These are phyloP conservation scores for Scomber japonicus DNA, from an alignment of 2,113 vertebrate genomes.

Conservation along the genomic window DNA sequence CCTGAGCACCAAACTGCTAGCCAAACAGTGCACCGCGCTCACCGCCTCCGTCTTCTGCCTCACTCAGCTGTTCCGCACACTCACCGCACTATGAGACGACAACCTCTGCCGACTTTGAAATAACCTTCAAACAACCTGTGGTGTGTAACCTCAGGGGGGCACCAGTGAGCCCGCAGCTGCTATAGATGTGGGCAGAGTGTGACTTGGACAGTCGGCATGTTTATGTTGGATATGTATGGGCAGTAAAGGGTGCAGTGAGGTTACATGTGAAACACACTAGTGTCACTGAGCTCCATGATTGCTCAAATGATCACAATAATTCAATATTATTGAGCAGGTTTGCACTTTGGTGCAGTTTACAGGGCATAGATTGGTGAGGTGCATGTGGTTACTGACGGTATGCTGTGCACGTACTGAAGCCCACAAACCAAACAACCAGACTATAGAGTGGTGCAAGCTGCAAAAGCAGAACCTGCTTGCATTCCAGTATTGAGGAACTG, in stretches of 20 bases:
- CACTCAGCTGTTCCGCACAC: slow-evolving; percentile 91
- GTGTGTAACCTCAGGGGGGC: slow-evolving; percentile 17
- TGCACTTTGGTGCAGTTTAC: slow-evolving; percentile 1
- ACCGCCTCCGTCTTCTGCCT: slow-evolving; percentile 93
- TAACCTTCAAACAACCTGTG: slow-evolving; percentile 13
- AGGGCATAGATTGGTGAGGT: slow-evolving; percentile 29
- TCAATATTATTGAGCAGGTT: slow-evolving; percentile 6
- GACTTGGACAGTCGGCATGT: slow-evolving; percentile 1
- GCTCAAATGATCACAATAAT: slow-evolving; percentile 29
- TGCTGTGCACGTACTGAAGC: slow-evolving; percentile 60
- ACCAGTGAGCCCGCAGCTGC: slow-evolving; percentile 14
- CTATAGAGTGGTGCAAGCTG: slow-evolving; percentile 50
- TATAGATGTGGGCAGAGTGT: slow-evolving; percentile 20
- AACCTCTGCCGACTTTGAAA: slow-evolving; percentile 17
- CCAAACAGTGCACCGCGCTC: slow-evolving; percentile 91
- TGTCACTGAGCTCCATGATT: slow-evolving; percentile 16
- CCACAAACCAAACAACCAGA: slow-evolving; percentile 38
- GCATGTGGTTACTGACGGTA: slow-evolving; percentile 62
- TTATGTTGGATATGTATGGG: neutral
- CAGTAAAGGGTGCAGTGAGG: neutral
- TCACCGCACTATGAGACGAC: slow-evolving; percentile 84
- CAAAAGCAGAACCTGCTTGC: slow-evolving; percentile 55
- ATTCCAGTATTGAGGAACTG: slow-evolving; percentile 62
- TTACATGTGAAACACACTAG: slow-evolving; percentile 9
- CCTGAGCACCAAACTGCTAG: slow-evolving; percentile 88